Conservation (phyloP, 2,113 vertebrate genomes). For the Grantiella picta region DNA sequence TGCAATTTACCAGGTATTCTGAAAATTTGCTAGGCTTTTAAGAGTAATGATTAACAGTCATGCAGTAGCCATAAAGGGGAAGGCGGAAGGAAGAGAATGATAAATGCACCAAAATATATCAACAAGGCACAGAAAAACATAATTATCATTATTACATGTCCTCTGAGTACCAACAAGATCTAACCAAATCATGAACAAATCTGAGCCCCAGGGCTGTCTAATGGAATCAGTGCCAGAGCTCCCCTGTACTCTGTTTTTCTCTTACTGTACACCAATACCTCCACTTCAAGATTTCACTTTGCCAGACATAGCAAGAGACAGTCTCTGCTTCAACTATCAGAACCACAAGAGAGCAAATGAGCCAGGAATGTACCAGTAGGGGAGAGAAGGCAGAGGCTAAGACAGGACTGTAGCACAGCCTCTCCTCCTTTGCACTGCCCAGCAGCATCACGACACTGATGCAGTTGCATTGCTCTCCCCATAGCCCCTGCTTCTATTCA, state of each 20-base stretch:
- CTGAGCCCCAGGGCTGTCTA: not conserved
- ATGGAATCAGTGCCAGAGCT: not conserved
- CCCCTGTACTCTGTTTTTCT: not conserved
- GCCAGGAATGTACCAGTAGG: fast-evolving
- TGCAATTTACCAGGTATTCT: not conserved
- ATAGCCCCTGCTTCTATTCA: not conserved
- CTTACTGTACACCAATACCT: not conserved
- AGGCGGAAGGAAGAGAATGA: not conserved
- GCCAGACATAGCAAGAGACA: not conserved
- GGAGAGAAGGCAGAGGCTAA: not conserved
- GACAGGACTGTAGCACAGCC: not conserved
- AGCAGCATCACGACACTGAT: not conserved
- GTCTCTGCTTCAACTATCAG: not conserved
- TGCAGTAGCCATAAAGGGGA: not conserved
- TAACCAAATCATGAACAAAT: not conserved
- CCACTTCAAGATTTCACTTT: not conserved
- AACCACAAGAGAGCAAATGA: not conserved
- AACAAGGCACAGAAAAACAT: not conserved
- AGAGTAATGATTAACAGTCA: not conserved
- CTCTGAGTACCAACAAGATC: not conserved
- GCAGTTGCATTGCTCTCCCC: not conserved
- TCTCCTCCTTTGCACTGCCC: not conserved
- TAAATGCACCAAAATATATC: not conserved
- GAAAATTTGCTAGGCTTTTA: not conserved
- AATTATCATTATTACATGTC: not conserved